These are phyloP conservation scores for Magallana angulata DNA, from an alignment of 1,140 invertebrate species.

Conservation along the genomic window DNA sequence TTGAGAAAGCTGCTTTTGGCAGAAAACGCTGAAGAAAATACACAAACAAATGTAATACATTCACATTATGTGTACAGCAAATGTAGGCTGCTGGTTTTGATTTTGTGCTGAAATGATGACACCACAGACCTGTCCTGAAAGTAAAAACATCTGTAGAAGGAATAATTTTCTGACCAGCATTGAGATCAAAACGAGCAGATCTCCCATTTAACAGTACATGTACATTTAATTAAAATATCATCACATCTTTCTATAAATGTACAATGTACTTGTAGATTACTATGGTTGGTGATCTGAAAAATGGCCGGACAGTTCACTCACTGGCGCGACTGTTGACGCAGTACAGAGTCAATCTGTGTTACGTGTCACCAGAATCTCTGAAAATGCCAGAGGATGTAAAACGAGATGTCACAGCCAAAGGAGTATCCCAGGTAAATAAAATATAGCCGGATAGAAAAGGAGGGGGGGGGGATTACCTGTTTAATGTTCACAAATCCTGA, in stretches of 20 bases:
- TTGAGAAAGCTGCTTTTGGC: too few relatives aligned
- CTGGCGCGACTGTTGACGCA: slow-evolving; percentile 85
- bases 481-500: too few relatives aligned
- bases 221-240: background rate
- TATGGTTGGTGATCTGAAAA: slow-evolving; percentile 95
- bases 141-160: background rate
- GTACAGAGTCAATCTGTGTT: slow-evolving; percentile 83
- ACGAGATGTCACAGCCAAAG: slow-evolving; percentile 88
- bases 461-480: too few relatives aligned
- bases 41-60: too few relatives aligned
- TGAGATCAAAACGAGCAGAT: background rate
- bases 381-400: slow-evolving; percentile 94
- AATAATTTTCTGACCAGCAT: slow-evolving; percentile 24
- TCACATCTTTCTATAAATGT: background rate
- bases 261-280: slow-evolving; percentile 79
- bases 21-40: too few relatives aligned
- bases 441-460: background rate
- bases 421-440: slow-evolving; percentile 85
- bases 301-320: slow-evolving; percentile 99
- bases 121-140: slow-evolving; percentile 25
- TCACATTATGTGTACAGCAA: too few relatives aligned
- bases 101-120: background rate
- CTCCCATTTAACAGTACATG: background rate
- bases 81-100: too few relatives aligned
- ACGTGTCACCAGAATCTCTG: slow-evolving; percentile 91